Evolutionary conservation across 2,888 invertebrate genomes (phyloP).

Genomic region (Metacarcinus magister): DNA sequence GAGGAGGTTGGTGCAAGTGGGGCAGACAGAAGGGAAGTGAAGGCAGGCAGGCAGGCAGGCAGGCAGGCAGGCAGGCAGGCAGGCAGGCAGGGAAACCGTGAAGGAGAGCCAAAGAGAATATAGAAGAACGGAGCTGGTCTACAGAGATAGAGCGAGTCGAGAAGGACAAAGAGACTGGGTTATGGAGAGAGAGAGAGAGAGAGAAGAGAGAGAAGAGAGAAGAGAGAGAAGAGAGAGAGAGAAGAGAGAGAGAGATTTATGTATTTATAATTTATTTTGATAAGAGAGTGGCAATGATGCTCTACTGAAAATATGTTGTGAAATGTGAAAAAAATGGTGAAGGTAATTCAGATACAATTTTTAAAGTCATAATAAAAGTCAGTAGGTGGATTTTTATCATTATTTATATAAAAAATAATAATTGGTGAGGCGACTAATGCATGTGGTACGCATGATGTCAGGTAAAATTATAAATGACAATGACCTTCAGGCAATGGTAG

Average conservation of each 20-base stretch:
- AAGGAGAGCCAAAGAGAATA: slow-evolving; percentile 6
- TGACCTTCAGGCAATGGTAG: too few relatives aligned
- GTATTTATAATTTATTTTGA: neutral
- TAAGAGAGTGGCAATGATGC: neutral
- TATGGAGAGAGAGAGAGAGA: neutral
- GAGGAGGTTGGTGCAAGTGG: neutral
- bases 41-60: neutral
- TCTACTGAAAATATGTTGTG: too few relatives aligned
- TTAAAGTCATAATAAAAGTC: too few relatives aligned
- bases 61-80: neutral
- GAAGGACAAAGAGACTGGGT: neutral
- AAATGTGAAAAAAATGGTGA: neutral
- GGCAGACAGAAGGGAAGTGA: neutral
- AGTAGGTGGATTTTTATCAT: too few relatives aligned
- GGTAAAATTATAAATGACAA: too few relatives aligned
- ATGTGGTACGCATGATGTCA: too few relatives aligned
- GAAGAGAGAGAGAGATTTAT: neutral
- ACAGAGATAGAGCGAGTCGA: slow-evolving; percentile 22
- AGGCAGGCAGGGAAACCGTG: neutral
- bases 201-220: slow-evolving; percentile 10
- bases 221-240: too few relatives aligned
- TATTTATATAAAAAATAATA: too few relatives aligned
- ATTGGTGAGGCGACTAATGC: too few relatives aligned
- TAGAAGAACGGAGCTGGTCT: neutral
- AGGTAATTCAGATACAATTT: neutral